A percentile compares a stretch with the other conserved stretches of the same genome.
phyloP scores from a whole-genome alignment of 2,888 invertebrate genomes.

The Acleris emargana region DNA sequence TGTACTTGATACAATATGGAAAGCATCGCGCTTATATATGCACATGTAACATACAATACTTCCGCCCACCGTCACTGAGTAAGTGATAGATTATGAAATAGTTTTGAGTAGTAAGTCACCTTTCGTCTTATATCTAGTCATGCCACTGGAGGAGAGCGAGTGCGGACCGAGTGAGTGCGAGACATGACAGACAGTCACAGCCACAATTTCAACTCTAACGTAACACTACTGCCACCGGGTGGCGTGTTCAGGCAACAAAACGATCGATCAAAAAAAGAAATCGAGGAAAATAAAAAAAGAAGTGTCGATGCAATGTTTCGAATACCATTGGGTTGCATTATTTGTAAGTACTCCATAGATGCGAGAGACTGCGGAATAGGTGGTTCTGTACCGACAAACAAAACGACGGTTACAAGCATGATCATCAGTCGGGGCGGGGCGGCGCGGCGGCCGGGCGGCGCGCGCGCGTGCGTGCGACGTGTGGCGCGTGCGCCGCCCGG shows the following conservation, averaged over 20 bases:
- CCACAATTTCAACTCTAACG: conserved; percentile 75
- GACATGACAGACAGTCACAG: conserved; percentile 73
- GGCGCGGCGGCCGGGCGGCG: neutral
- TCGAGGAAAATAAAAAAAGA: conserved; percentile 53
- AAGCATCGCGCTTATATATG: conserved; percentile 69
- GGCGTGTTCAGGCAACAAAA: conserved; percentile 54
- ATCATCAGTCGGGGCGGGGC: conserved; percentile 42
- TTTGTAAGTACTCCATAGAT: conserved; percentile 82
- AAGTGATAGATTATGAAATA: conserved; percentile 70
- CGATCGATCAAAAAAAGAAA: conserved; percentile 49
- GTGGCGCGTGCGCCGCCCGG: conserved; percentile 35
- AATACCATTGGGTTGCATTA: conserved; percentile 82
- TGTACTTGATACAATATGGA: conserved; percentile 66
- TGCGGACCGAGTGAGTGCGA: conserved; percentile 60
- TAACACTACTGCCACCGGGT: conserved; percentile 59
- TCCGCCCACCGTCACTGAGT: conserved; percentile 58
- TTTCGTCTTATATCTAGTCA: conserved; percentile 71
- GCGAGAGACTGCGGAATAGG: conserved; percentile 80
- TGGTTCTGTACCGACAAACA: conserved; percentile 81
- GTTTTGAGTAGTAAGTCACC: conserved; percentile 91
- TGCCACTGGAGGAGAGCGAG: conserved; percentile 60
- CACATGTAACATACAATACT: conserved; percentile 66
- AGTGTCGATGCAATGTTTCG: conserved; percentile 70
- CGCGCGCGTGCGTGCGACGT: conserved; percentile 1
- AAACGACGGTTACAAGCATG: conserved; percentile 79